Percentiles rank a stretch among this genome's conserved stretches.
Conservation (phyloP, 2,888 invertebrate genomes). For the Eubasilissa splendida region DNA sequence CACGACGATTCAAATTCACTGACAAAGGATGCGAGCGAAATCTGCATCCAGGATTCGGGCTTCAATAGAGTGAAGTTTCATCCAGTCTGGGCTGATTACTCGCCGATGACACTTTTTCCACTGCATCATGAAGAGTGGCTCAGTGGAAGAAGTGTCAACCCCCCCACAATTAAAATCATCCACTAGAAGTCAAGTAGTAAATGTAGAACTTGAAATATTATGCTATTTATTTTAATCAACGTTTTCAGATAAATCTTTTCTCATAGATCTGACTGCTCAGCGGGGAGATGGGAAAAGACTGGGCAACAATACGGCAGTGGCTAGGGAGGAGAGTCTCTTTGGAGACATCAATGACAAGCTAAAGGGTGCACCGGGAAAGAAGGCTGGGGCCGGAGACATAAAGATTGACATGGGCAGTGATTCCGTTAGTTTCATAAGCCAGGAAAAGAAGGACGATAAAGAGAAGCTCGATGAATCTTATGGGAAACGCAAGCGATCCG, state of each 20-base stretch:
- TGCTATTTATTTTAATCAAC: not conserved
- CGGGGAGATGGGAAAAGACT: conserved; percentile 10
- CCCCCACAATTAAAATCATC: no score
- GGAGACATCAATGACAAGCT: conserved; percentile 33
- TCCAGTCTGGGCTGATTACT: no score
- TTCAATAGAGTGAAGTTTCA: no score
- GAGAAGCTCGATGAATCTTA: conserved; percentile 18
- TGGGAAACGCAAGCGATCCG: conserved; percentile 41
- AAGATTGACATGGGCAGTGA: conserved; percentile 38
- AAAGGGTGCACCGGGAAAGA: conserved; percentile 44
- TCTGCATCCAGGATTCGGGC: no score
- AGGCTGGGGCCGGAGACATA: conserved; percentile 22
- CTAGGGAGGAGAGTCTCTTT: conserved; percentile 46
- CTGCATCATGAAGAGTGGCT: no score
- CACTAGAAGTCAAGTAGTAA: no score
- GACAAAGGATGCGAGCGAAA: no score
- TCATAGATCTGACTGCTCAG: conserved; percentile 51
- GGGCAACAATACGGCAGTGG: not conserved
- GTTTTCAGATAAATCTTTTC: conserved; percentile 57
- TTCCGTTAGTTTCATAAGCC: conserved; percentile 46
- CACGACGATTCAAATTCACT: no score
- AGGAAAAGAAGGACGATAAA: conserved; percentile 46
- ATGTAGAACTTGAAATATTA: no score
- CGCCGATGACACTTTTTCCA: no score
- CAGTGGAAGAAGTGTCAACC: no score